Evolutionary conservation across 2,797 vertebrate genomes (phyloP).

Genomic region (Pseudochaenichthys georgianus): DNA sequence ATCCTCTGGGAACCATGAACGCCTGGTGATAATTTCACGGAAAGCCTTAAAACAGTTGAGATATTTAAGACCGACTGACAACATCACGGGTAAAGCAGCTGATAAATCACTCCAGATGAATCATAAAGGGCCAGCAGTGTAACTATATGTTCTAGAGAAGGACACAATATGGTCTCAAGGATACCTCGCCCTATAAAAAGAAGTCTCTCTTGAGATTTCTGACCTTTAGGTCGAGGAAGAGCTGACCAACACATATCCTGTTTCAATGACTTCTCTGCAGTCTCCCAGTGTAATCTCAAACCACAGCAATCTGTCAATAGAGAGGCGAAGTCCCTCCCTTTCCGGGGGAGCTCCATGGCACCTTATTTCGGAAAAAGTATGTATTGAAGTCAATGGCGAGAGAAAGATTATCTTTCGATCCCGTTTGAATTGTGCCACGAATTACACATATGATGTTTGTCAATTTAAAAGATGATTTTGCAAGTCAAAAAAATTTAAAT

Average conservation of each 20-base stretch:
- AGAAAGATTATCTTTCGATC: too few relatives aligned
- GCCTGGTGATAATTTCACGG: not conserved
- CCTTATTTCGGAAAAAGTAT: too few relatives aligned
- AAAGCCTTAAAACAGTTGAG: conserved; percentile 6
- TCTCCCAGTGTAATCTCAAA: conserved; percentile 76
- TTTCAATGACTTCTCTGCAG: conserved; percentile 78
- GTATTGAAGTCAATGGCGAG: too few relatives aligned
- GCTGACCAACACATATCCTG: conserved; percentile 82
- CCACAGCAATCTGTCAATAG: conserved; percentile 61
- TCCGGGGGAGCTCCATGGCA: too few relatives aligned
- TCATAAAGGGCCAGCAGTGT: conserved; percentile 23
- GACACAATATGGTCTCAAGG: conserved; percentile 54
- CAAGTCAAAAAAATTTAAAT: too few relatives aligned
- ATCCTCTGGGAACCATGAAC: not conserved
- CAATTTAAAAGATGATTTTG: too few relatives aligned
- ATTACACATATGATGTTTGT: too few relatives aligned
- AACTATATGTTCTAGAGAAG: conserved; percentile 26
- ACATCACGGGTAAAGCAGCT: conserved; percentile 4
- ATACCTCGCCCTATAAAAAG: conserved; percentile 71
- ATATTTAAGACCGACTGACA: not conserved
- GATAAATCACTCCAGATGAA: conserved; percentile 15
- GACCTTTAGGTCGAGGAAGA: conserved; percentile 83
- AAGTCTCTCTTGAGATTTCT: conserved; percentile 74
- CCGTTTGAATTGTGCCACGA: too few relatives aligned
- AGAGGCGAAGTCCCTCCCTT: too few relatives aligned